Evolutionary conservation across 1,140 invertebrate genomes (phyloP), one percentile per base, ranked within the genome.

Genomic region (Camponotus pennsylvanicus): DNA sequence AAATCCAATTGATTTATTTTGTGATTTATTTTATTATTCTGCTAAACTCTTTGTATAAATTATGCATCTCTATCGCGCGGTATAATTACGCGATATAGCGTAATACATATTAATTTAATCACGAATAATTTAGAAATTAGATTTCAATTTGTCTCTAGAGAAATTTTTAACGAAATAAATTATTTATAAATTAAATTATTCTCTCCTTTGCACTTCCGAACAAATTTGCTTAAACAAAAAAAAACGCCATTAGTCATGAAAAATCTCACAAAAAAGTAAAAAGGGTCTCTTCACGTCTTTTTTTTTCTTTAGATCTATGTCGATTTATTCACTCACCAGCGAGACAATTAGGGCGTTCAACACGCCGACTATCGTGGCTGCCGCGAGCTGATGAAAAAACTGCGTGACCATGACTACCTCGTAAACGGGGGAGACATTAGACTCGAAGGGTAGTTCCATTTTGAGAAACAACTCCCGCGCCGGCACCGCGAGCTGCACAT

Each of bases 391-490:
- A 6, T 83, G 67, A 13, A 83, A 45, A 67, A 84, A 86, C 5
- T 86, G 85, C 32, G 34, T 55, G 21, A 83, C 27, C 67, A 71
- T 86, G 8, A 86, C 59, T 59, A 86, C 27, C 32, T 86, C 85
- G 49, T 86, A 86, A 37, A 73, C 40, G 18, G 85, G 85, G 3
- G 85, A 86, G 6, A 3, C 18, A 40, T 45, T 84, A 2, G 42
- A 52, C 21, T 75, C 69, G n/a, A 86, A 86, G 4, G 85, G 85
- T 66, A 86, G 45, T 11, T 86, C 79, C 85, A 86, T 86, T 13
- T 84, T 83, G n/a, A 86, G 78, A 45, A 86, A 42, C 45, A 83
- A 8, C 8, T 86, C 64, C 75, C 79, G 79, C 7, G 59, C 4
- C 8, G 40, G 55, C 21, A 52, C 32, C 4, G 49, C 7, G 32